phyloP scores from a whole-genome alignment of 2,888 invertebrate genomes.

The Strigamia transsilvanica region DNA sequence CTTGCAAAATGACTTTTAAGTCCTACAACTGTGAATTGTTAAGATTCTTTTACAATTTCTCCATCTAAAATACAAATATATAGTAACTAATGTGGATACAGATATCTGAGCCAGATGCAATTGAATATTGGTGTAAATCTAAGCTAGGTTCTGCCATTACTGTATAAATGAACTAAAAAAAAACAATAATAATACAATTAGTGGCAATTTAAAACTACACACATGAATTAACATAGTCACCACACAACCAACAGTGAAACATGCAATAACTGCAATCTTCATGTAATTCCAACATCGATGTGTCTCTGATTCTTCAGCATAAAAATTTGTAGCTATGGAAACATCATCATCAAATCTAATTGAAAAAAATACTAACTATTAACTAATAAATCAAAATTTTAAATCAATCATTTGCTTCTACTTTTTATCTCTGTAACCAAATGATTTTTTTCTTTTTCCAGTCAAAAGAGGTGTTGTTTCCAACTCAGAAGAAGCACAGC shows the following conservation, averaged over 20 bases:
- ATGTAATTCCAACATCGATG: neutral
- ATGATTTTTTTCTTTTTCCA: neutral
- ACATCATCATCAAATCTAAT: slow-evolving; percentile 32
- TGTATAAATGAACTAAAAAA: slow-evolving; percentile 19
- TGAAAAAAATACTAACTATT: neutral
- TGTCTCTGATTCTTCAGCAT: neutral
- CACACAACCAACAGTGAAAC: slow-evolving; percentile 18
- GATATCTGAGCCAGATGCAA: neutral
- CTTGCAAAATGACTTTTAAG: neutral
- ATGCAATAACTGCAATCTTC: neutral
- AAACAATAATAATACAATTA: neutral
- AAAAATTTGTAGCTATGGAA: slow-evolving; percentile 1
- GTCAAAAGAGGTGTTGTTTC: too few relatives aligned
- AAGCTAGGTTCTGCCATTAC: neutral
- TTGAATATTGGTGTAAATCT: slow-evolving; percentile 23
- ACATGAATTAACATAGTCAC: neutral
- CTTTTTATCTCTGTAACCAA: slow-evolving; percentile 33
- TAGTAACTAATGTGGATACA: neutral
- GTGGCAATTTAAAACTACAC: neutral
- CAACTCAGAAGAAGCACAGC: neutral
- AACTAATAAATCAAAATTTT: neutral
- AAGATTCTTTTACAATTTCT: neutral
- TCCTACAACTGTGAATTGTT: neutral
- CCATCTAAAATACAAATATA: neutral
- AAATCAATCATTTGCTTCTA: neutral